Conservation (phyloP, 2,888 invertebrate genomes). For the Drosophila kuntzei region DNA sequence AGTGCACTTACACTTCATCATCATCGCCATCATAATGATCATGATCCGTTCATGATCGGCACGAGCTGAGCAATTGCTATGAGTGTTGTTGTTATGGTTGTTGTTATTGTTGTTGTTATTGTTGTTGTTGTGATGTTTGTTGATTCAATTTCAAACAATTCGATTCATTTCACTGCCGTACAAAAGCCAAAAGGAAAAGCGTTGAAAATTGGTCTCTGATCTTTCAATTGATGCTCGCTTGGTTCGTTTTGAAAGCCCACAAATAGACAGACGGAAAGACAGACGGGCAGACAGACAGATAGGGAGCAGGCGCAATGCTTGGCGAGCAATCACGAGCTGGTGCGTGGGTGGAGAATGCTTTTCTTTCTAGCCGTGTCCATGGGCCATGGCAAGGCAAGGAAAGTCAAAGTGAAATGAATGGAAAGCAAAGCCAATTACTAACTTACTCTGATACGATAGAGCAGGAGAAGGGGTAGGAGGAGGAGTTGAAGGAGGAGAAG, state of each 20-base stretch:
- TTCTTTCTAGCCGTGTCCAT: slow-evolving; percentile 25
- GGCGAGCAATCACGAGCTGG: slow-evolving; percentile 50
- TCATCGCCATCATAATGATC: slow-evolving; percentile 27
- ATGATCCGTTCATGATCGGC: slow-evolving; percentile 56
- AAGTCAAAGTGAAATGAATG: slow-evolving; percentile 79
- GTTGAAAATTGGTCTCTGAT: slow-evolving; percentile 76
- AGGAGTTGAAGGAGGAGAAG: not conserved
- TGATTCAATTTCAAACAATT: slow-evolving; percentile 65
- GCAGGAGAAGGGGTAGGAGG: not conserved
- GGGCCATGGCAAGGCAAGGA: slow-evolving; percentile 68
- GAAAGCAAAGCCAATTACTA: slow-evolving; percentile 76
- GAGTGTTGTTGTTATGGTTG: slow-evolving; percentile 6
- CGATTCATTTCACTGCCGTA: slow-evolving; percentile 67
- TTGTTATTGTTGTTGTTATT: slow-evolving; percentile 42
- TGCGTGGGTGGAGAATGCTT: slow-evolving; percentile 74
- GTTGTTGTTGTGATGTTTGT: slow-evolving; percentile 37
- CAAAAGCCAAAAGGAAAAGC: slow-evolving; percentile 76
- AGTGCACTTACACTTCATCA: slow-evolving; percentile 71
- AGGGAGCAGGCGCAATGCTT: slow-evolving; percentile 24
- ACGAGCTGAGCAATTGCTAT: slow-evolving; percentile 59
- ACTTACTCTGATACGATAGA: slow-evolving; percentile 12
- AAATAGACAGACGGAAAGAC: slow-evolving; percentile 6
- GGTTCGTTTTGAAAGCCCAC: slow-evolving; percentile 51
- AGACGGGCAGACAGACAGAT: slow-evolving; percentile 1
- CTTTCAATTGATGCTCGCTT: slow-evolving; percentile 48